A percentile compares a stretch with the other conserved stretches of the same genome.
Conservation (phyloP, 1,140 invertebrate species). For the Panagrolaimus sp. region DNA sequence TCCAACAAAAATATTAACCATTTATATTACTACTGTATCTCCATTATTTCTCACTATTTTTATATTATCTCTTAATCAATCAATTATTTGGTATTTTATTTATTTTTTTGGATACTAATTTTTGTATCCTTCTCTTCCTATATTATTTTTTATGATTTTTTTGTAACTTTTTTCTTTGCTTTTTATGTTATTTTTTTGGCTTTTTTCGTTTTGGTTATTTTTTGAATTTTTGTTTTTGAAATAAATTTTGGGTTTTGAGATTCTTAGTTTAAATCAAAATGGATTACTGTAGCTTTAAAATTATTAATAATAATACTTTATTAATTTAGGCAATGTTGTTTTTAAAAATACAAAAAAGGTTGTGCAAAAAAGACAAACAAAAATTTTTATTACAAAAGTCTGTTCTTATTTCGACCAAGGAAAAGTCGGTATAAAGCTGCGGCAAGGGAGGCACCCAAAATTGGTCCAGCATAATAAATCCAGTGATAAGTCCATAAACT, state of each 20-base stretch:
- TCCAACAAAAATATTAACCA: neutral
- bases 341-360: neutral
- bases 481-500: constrained; percentile 31
- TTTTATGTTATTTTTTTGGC: too few species aligned
- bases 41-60: neutral
- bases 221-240: neutral
- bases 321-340: neutral
- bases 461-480: constrained; percentile 30
- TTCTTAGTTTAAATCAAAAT: too few species aligned
- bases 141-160: too few species aligned
- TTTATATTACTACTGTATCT: neutral
- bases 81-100: neutral
- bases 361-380: neutral
- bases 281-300: too few species aligned
- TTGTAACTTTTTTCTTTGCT: too few species aligned
- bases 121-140: neutral
- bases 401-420: neutral
- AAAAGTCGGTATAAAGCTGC: constrained; percentile 22
- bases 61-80: constrained; percentile 3
- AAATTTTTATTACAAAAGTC: neutral
- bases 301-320: neutral
- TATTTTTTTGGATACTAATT: neutral
- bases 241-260: too few species aligned
- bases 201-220: too few species aligned
- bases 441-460: constrained; percentile 22